Evolutionary conservation across 2,888 invertebrate species (phyloP), one percentile per base, ranked within the genome.

Genomic region (Tipula helvola): DNA sequence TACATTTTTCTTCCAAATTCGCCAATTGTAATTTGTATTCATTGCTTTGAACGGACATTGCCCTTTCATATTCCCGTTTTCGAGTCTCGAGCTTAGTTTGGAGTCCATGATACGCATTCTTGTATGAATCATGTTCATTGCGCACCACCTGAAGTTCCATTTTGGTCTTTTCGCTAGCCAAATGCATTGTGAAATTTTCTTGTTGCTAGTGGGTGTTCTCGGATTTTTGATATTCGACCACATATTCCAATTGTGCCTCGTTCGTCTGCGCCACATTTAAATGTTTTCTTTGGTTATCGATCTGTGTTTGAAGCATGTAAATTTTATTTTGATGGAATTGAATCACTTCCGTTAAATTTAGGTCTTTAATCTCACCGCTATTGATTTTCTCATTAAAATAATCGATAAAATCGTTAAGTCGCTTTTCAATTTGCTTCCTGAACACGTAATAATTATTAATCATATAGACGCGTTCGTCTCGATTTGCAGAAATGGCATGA

Each of bases 321-420:
- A 84, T 84, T 39, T 84, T 84, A 41, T 39, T 84, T n/a, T 84
- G 84, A 84, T 84, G 16, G n/a, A 84, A 84, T 39, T 84, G 36
- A 16, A 84, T 84, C 5, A 84, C 16, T 39, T 84, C 84, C 16
- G 84, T 84, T 84, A 84, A 84, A 84, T 84, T 16, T 5, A 84
- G 16, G n/a, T 84, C 41, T 2, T 39, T 84, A 39, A 84, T 16
- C 0, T 84, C 41, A 8, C 41, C 84, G 7, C 41, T 84, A 39
- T 84, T 84, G 7, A 84, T 16, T 36, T 39, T 84, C 36, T 84
- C 39, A 10, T 41, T 36, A 84, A 84, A 84, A 41, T 84, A 39
- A 2, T 36, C 84, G 36, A 84, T 39, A 0, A 39, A 7, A 41
- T 84, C 41, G n/a, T 84, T 41, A 2, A 84, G 41, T 3, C 84